Evolutionary conservation across 2,797 vertebrate genomes (phyloP), one percentile per base, ranked within the genome.

Genomic region (Rhyacichthys aspro): DNA sequence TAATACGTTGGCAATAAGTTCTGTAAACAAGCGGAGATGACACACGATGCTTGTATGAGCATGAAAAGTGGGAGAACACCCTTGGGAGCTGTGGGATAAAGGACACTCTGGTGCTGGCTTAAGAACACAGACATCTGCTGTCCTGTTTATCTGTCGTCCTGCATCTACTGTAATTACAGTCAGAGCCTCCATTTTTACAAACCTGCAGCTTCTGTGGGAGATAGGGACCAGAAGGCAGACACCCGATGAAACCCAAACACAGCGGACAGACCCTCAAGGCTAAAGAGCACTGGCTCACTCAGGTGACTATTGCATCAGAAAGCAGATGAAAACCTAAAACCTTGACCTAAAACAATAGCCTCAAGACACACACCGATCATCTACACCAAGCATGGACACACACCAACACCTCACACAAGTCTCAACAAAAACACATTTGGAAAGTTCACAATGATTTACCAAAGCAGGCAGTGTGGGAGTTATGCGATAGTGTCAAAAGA

Each of bases 101-200:
- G 59, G 78, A 80, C 72, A 46, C 70, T 83, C 62, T 78, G 81
- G 79, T 62, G 66, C 72, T 79, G 64, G 66, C 81, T 86, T 79
- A 57, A 69, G 72, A 79, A 84, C 76, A 87, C 56, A 79, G 63
- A 70, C 74, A 78, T 80, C 59, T 81, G 88, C 89, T 83, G 70
- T 88, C 67, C 63, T 70, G 66, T 59, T 61, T 59, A 59, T 70
- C 76, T 80, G 59, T 66, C 44, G 43, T 54, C 47, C 42, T 70
- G 83, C 60, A 69, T 82, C 61, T 43, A 56, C 42, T 43, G 54
- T 56, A 78, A 80, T 87, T 88, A 86, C 78, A 84, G 70, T 72
- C 82, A 79, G 69, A 45, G 46, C 72, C 82, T 81, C 67, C 69
- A 67, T 88, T 86, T 79, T 59, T 64, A 85, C 76, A 82, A 76